These are phyloP conservation scores for Pachycephus smyrnensis DNA, from an alignment of 2,888 invertebrate genomes.

Conservation along the genomic window DNA sequence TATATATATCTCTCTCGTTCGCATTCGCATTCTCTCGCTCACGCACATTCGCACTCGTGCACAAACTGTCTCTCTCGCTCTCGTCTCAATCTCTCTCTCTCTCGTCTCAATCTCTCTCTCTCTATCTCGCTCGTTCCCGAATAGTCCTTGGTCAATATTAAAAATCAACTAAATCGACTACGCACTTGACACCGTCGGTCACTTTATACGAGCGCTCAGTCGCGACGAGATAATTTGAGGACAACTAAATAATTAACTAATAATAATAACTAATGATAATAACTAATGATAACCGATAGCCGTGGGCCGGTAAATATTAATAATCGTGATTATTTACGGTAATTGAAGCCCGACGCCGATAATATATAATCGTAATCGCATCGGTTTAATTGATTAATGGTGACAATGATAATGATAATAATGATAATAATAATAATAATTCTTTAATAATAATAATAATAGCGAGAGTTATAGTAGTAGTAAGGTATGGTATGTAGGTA, in stretches of 20 bases:
- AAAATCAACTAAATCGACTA: neutral
- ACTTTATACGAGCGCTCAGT: neutral
- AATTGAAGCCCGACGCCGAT: neutral
- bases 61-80: neutral
- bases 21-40: neutral
- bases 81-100: neutral
- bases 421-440: conserved; percentile 25
- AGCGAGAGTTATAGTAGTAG: conserved; percentile 2
- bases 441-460: conserved; percentile 12
- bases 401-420: conserved; percentile 36
- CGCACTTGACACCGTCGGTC: neutral
- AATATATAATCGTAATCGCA: conserved; percentile 43
- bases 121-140: neutral
- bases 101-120: neutral
- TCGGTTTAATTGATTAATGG: conserved; percentile 27
- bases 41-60: neutral
- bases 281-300: conserved; percentile 28
- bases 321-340: conserved; percentile 31
- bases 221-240: neutral
- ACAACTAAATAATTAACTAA: conserved; percentile 1
- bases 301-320: conserved; percentile 23
- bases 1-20: neutral
- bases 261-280: conserved; percentile 32
- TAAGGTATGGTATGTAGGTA: conserved; percentile 17
- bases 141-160: neutral